Evolutionary conservation across 2,113 vertebrate species (phyloP), one percentile per base, ranked within the genome.

Genomic region (Chauna torquata): DNA sequence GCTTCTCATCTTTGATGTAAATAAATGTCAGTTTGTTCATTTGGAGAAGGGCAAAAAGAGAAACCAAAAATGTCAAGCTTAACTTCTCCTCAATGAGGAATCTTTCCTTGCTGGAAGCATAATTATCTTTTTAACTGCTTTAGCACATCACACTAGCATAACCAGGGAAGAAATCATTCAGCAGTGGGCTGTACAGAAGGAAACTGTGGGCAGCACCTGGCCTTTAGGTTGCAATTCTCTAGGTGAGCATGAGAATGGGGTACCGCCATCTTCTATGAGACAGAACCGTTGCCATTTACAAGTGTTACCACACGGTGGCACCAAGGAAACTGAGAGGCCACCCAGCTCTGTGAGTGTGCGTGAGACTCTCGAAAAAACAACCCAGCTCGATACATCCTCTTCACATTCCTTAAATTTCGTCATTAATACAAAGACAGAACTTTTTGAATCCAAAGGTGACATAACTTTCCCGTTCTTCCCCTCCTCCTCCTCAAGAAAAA

Each of bases 231-330:
- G 59, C 2, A 8, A 12, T 8, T 86, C 54, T 68, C 57, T 2
- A 0, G 4, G 59, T 0, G 24, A 84, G 25, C 30, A 3, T 3
- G 49, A 61, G 70, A 23, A 77, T 0, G 5, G 5, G 52, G 23
- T 18, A 70, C 86, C 36, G 88, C 88, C 88, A 92, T 71, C 83
- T 81, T 30, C 94, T 32, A 3, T 0, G 11, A 40, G 76, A 16
- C 75, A 17, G 65, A 59, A 42, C 55, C 11, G 38, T 1, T 87
- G 78, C 70, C 66, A 11, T n/a, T 23, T 5, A 4, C 20, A 49
- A 34, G 18, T 1, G 52, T 40, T 0, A 71, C 96, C 97, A 90
- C 96, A 57, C 4, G 96, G 92, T 91, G 96, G 96, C 96, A 95
- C 89, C 82, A 83, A 38, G 87, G 61, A 78, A 74, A 72, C 36